Evolutionary conservation across 2,113 vertebrate genomes (phyloP), one percentile per base, ranked within the genome.

Genomic region (Corvus hawaiiensis): DNA sequence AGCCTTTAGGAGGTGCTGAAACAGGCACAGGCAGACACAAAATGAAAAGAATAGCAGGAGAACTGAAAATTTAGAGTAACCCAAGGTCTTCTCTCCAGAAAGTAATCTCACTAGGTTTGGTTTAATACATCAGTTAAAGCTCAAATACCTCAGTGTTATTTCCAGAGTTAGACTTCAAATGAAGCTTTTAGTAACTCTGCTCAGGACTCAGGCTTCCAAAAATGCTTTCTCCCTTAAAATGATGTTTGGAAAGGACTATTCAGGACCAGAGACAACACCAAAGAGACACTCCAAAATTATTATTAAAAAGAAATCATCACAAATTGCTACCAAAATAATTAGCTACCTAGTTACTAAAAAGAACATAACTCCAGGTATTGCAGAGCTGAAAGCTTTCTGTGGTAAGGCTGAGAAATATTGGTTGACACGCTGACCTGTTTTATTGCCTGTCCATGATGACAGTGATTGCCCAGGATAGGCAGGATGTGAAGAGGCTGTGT

Each of bases 1-100:
- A 92, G 80, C 76, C 96, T 69, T n/a, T 73, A 84, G 90, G 83
- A 95, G 88, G 86, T 79, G 95, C 93, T 95, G 94, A 84, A 92
- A 56, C 7, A 33, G 58, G 61, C 62, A 91, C 0, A 0, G 28
- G 27, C 33, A 69, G 58, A 18, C 17, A 46, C 23, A 51, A 74
- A 77, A 62, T 2, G 3, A 59, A 37, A 62, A 79, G 26, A 28
- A 23, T 5, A 27, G 37, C 55, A 74, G 56, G 82, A 84, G 37
- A 87, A 32, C 4, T 37, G 26, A 87, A 87, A 41, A 72, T 78
- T 87, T 66, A 32, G 41, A 63, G 43, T 30, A 87, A 89, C 33
- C 35, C 55, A 77, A 43, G 44, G 35, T 61, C 24, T 41, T 41
- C 23, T 74, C 16, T 64, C 48, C 52, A 56, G n/a, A 90, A 83